Base-by-base conservation (phyloP, 1,140 invertebrate species). In the Drosophila nikananu region DNA sequence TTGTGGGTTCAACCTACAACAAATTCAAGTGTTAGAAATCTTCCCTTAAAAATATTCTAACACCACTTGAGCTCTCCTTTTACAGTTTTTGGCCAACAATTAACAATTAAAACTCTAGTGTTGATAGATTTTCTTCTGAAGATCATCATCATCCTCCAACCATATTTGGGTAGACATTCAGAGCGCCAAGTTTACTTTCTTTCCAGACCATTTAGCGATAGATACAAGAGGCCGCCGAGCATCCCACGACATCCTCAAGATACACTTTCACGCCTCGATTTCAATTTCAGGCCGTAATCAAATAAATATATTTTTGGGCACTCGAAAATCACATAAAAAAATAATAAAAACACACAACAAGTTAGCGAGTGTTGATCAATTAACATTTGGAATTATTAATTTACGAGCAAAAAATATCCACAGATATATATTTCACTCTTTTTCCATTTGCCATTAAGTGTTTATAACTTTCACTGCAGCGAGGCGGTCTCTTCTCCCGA, bases 401-500 rank as follows among this genome's bases (percentile, higher is more conserved):
- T 52, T 73, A 42, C 32, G 42, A 35, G 68, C 68, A 51, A 60
- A 73, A 73, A 55, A 17, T 49, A 49, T 49, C 17, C 10, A 27
- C 23, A 49, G 13, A 48, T 48, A 54, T 54, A 37, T 73, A 70
- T 51, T 51, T 73, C 46, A 51, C 58, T 64, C 51, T 59, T 78
- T 67, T 37, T 7, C 15, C 48, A 60, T 57, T 57, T 60, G 58
- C 77, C 75, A 63, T 73, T 84, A 64, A 80, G 65, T 77, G 77
- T 66, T 80, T 66, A 77, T 81, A 86, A 82, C 83, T 86, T 86
- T 86, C 82, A 86, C 82, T 86, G 66, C 44, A 67, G 35, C 67
- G 64, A 5, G 15, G 60, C 60, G 41, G 49, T 51, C 62, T 48
- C 51, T 25, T 66, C 48, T 70, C 23, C 60, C 78, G 64, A 84